These are phyloP conservation scores for Rhodophaea formosa DNA, from an alignment of 2,888 invertebrate genomes.

Conservation along the genomic window DNA sequence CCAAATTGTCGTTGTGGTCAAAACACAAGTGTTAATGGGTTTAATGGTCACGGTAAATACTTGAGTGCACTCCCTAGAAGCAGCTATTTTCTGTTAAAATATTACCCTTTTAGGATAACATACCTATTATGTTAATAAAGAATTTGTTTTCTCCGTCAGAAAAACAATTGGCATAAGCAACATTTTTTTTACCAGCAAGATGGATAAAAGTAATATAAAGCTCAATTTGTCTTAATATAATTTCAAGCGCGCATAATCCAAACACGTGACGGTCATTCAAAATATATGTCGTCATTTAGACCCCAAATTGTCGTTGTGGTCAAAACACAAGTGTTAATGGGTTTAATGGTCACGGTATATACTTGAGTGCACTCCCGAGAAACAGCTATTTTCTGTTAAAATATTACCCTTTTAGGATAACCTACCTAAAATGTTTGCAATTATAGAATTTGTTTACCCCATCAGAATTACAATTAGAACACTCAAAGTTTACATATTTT, in stretches of 20 bases:
- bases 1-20: conserved; percentile 43
- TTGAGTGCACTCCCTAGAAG: conserved; percentile 59
- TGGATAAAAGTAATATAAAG: too few species aligned
- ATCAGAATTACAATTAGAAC: too few species aligned
- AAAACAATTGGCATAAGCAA: too few species aligned
- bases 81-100: conserved; percentile 68
- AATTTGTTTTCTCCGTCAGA: too few species aligned
- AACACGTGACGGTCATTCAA: not conserved
- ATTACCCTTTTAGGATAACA: conserved; percentile 73
- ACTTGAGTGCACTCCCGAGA: conserved; percentile 62
- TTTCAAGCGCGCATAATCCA: not conserved
- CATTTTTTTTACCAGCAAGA: too few species aligned
- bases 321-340: conserved; percentile 56
- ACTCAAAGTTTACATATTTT: too few species aligned
- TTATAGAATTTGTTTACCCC: too few species aligned
- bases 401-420: conserved; percentile 75
- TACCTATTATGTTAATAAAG: too few species aligned
- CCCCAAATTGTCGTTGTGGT: conserved; percentile 41
- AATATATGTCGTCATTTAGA: conserved; percentile 22
- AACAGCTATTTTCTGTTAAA: conserved; percentile 65
- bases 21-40: conserved; percentile 57
- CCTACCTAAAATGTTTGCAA: too few species aligned
- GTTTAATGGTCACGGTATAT: conserved; percentile 64
- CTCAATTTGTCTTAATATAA: not conserved
- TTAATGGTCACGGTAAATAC: conserved; percentile 65